Evolutionary conservation across 2,797 vertebrate species (phyloP).

Genomic region (Macrochelys suwanniensis): DNA sequence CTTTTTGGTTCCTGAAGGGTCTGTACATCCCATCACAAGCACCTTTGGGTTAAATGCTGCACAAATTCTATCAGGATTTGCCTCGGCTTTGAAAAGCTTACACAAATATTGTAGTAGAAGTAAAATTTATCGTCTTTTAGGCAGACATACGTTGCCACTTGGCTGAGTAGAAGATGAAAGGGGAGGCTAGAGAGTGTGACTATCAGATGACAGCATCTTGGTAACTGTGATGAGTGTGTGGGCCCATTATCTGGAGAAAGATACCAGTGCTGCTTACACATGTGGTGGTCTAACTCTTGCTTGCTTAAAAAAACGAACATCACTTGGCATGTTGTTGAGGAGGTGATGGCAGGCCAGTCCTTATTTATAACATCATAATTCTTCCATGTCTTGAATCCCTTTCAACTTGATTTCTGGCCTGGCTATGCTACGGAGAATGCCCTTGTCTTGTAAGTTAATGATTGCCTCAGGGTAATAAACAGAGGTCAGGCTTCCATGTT

Average conservation of each 20-base stretch:
- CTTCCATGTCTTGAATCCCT: background rate
- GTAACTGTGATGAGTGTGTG: background rate
- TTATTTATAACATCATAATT: background rate
- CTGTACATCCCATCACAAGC: background rate
- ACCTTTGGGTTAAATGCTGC: background rate
- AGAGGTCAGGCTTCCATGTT: background rate
- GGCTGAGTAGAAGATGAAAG: background rate
- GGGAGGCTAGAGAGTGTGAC: background rate
- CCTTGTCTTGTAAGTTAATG: background rate
- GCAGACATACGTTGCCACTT: background rate
- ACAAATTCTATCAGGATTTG: background rate
- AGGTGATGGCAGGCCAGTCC: background rate
- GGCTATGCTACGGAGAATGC: background rate
- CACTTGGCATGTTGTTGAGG: background rate
- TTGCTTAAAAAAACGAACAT: background rate
- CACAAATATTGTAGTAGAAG: background rate
- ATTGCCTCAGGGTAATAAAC: background rate
- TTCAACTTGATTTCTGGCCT: background rate
- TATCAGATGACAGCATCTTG: background rate
- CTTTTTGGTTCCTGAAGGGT: background rate
- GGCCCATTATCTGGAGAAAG: background rate
- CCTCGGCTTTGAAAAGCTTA: background rate
- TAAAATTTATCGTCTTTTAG: background rate
- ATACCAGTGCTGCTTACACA: background rate
- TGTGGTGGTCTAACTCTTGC: background rate